Evolutionary conservation across 2,888 invertebrate genomes (phyloP).

Genomic region (Syrphus vitripennis): DNA sequence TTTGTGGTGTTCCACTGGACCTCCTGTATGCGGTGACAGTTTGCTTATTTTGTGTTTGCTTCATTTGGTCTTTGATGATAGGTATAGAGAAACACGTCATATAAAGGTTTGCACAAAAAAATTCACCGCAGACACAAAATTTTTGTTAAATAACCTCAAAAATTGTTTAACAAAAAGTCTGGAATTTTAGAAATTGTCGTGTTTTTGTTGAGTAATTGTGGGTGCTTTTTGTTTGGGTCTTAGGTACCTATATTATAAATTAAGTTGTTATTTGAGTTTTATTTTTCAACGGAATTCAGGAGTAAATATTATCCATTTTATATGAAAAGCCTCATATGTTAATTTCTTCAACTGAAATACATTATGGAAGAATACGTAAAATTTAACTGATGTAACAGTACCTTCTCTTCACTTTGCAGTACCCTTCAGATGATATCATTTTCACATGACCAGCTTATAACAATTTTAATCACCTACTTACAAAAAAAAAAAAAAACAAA

Average conservation of each 20-base stretch:
- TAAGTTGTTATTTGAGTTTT: slow-evolving; percentile 10
- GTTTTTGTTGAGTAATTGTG: background rate
- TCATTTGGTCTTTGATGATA: slow-evolving; percentile 45
- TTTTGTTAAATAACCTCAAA: slow-evolving; percentile 49
- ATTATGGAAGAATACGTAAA: too few relatives aligned
- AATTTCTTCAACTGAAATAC: too few relatives aligned
- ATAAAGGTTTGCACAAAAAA: background rate
- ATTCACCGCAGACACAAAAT: slow-evolving; percentile 29
- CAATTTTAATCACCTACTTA: slow-evolving; percentile 62
- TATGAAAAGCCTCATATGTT: too few relatives aligned
- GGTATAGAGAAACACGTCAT: background rate
- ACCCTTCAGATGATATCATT: slow-evolving; percentile 44
- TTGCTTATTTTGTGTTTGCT: slow-evolving; percentile 29
- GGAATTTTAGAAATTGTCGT: slow-evolving; percentile 46
- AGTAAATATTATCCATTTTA: background rate
- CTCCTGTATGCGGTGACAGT: slow-evolving; percentile 59
- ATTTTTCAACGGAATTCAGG: background rate
- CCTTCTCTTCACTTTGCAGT: background rate
- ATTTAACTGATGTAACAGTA: background rate
- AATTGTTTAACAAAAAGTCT: slow-evolving; percentile 36
- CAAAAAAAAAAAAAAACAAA: slow-evolving; percentile 15
- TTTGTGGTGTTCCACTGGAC: slow-evolving; percentile 43
- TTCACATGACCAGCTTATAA: slow-evolving; percentile 62
- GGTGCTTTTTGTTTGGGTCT: background rate
- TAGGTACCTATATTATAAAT: too few relatives aligned